These are phyloP conservation scores for Ernsta delagoae DNA, from an alignment of 2,888 invertebrate species.

Conservation along the genomic window DNA sequence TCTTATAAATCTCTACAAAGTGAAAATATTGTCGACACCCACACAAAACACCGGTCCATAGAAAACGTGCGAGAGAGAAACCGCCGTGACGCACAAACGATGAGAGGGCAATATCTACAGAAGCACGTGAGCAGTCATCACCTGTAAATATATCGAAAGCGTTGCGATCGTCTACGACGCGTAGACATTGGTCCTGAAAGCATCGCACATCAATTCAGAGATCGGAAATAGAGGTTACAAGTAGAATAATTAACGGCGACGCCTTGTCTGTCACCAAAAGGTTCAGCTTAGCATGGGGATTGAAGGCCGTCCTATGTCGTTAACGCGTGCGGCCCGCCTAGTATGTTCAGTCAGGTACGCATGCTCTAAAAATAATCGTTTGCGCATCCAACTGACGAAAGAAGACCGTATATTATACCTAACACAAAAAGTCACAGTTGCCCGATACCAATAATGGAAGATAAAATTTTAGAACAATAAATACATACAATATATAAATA, in stretches of 20 bases:
- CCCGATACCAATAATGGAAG: constrained; percentile 20
- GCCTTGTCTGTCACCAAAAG: constrained; percentile 68
- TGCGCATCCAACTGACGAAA: constrained; percentile 38
- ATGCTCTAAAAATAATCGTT: constrained; percentile 47
- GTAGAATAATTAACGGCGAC: constrained; percentile 57
- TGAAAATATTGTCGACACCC: constrained; percentile 74
- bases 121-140: constrained; percentile 66
- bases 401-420: constrained; percentile 47
- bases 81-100: constrained; percentile 61
- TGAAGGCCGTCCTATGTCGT: constrained; percentile 53
- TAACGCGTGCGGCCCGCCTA: constrained; percentile 50
- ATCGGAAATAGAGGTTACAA: constrained; percentile 57
- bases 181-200: constrained; percentile 39
- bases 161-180: constrained; percentile 46
- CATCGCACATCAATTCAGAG: constrained; percentile 48
- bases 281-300: constrained; percentile 55
- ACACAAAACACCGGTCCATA: constrained; percentile 56
- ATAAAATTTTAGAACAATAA: not conserved
- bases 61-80: constrained; percentile 60
- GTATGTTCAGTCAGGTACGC: constrained; percentile 64
- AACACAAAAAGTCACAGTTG: constrained; percentile 46
- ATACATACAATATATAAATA: not conserved
- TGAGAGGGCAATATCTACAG: constrained; percentile 56
- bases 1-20: constrained; percentile 64
- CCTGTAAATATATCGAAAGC: constrained; percentile 68